Evolutionary conservation across 2,888 invertebrate genomes (phyloP), one percentile per base, ranked within the genome.

Genomic region (Spodoptera littoralis): DNA sequence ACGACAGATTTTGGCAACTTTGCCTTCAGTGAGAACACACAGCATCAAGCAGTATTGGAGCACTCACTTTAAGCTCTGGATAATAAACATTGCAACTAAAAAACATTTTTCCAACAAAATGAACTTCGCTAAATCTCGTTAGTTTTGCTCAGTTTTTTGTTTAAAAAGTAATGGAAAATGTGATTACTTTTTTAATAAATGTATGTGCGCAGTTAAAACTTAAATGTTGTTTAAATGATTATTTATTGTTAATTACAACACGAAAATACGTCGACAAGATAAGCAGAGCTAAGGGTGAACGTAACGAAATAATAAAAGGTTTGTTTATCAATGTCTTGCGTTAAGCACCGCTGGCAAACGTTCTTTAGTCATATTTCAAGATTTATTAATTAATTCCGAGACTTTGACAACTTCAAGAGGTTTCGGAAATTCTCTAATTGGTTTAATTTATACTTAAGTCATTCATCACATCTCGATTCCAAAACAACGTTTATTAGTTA

Each of bases 371-470:
- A 70, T 65, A 82, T 83, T 83, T 75, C 62, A 75, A 70, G 70
- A 85, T 83, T 85, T 80, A 84, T 84, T 82, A 85, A 85, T 85
- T 82, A 78, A 81, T 85, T 79, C 66, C 65, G 74, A 65, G 79
- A 80, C 78, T 85, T 89, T 85, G 83, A 84, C 85, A 88, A 82
- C 82, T 87, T 84, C 76, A 83, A 86, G 84, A 76, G 81, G 80
- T 84, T 84, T 82, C 65, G 71, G 67, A 81, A 83, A 85, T 84
- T 83, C 72, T 65, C 68, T 86, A 87, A 88, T 88, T 87, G 87
- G 84, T 88, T 90, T 84, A 87, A 88, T 88, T 90, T 85, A 88
- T 88, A 88, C 83, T 88, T 83, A 81, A 88, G 84, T 84, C 84
- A 86, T 88, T 88, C 84, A 88, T 86, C 84, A 88, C 80, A 85